These are phyloP conservation scores for Loripinus fragilis DNA, from an alignment of 2,888 invertebrate species.

Conservation along the genomic window DNA sequence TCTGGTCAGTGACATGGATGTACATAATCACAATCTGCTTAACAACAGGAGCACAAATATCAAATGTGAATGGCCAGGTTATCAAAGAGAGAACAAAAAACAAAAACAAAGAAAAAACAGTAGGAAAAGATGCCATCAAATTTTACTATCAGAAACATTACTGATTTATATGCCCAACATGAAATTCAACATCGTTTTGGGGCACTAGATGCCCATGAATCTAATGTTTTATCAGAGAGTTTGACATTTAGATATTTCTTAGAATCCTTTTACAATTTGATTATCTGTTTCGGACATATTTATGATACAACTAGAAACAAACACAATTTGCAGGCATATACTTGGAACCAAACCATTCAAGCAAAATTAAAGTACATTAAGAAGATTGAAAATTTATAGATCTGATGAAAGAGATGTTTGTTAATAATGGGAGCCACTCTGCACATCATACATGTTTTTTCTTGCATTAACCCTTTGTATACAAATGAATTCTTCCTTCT, in stretches of 20 bases:
- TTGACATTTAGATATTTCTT: conserved; percentile 4
- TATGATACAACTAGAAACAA: conserved; percentile 7
- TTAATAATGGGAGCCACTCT: too few relatives aligned
- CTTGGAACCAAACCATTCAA: conserved; percentile 3
- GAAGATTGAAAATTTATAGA: not conserved
- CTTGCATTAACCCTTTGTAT: too few relatives aligned
- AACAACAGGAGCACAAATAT: too few relatives aligned
- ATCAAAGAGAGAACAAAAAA: too few relatives aligned
- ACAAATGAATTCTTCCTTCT: too few relatives aligned
- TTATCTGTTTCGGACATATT: conserved; percentile 10
- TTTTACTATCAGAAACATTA: conserved; percentile 1
- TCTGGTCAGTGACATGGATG: too few relatives aligned
- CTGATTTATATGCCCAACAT: conserved; percentile 1
- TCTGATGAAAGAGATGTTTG: not conserved
- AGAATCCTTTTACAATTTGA: not conserved
- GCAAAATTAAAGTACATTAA: not conserved
- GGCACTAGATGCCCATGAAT: not conserved
- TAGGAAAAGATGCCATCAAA: not conserved
- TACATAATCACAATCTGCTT: too few relatives aligned
- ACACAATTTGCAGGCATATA: not conserved
- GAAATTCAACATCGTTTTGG: not conserved
- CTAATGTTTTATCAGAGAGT: not conserved
- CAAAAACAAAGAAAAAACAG: too few relatives aligned
- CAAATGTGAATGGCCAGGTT: too few relatives aligned
- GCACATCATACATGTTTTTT: too few relatives aligned